Percentiles rank a stretch among this genome's conserved stretches.
Conservation (phyloP, 2,113 vertebrate genomes). For the Rana temporaria region DNA sequence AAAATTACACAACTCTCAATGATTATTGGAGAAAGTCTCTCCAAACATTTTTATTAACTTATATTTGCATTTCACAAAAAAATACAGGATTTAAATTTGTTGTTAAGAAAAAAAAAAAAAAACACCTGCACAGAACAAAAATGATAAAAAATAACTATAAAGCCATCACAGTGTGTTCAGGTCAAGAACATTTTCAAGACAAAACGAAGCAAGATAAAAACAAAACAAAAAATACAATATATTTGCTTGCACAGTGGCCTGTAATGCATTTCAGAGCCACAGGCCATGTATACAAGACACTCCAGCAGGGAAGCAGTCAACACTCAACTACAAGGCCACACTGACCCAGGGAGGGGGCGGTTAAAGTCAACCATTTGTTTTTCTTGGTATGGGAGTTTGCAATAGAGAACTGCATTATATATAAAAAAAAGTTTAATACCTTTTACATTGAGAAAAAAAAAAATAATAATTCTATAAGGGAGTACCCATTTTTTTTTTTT, state of each 20-base stretch:
- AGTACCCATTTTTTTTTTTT: too few relatives aligned
- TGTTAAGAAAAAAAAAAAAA: slow-evolving; percentile 5
- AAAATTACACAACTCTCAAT: too few relatives aligned
- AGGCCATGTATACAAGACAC: neutral
- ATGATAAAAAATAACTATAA: slow-evolving; percentile 1
- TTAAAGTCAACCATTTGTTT: slow-evolving; percentile 7
- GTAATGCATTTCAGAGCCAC: neutral
- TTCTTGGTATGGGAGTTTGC: too few relatives aligned
- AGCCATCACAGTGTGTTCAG: slow-evolving; percentile 52
- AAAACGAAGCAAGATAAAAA: slow-evolving; percentile 1
- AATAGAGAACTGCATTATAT: too few relatives aligned
- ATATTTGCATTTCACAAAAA: slow-evolving; percentile 43
- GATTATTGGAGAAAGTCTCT: slow-evolving; percentile 6
- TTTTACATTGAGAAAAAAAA: too few relatives aligned
- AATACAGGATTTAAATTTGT: slow-evolving; percentile 19
- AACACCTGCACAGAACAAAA: slow-evolving; percentile 25
- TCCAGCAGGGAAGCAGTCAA: neutral
- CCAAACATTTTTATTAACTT: slow-evolving; percentile 40
- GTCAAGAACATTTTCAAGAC: slow-evolving; percentile 15
- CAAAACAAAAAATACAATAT: neutral
- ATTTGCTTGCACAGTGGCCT: neutral
- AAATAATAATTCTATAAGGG: too few relatives aligned
- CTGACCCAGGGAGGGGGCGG: neutral
- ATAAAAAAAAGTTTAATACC: too few relatives aligned
- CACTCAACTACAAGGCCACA: neutral